A percentile compares a stretch with the other conserved stretches of the same genome.
Evolutionary conservation across 1,140 invertebrate genomes (phyloP).

Genomic region (Drosophila quadrilineata): DNA sequence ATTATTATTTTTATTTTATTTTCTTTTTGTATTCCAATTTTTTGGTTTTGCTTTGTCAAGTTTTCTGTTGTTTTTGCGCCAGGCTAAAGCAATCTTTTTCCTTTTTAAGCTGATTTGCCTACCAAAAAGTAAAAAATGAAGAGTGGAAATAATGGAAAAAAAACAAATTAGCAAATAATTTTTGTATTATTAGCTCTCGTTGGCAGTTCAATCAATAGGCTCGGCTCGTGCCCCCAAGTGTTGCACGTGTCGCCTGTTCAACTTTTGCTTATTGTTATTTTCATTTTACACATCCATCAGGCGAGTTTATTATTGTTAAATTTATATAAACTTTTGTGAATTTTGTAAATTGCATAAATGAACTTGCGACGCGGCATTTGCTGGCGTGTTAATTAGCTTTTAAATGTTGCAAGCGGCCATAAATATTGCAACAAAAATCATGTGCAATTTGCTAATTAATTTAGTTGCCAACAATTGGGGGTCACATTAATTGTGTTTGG

Average conservation of each 20-base stretch:
- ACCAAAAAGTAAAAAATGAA: too few species aligned
- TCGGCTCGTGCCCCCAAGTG: neutral
- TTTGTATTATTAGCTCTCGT: constrained; percentile 63
- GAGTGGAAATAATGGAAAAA: constrained; percentile 30
- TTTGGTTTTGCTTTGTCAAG: constrained; percentile 55
- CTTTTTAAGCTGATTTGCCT: constrained; percentile 62
- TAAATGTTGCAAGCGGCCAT: constrained; percentile 49
- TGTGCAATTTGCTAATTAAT: constrained; percentile 47
- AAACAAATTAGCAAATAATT: constrained; percentile 75
- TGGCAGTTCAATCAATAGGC: constrained; percentile 46
- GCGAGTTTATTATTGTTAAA: constrained; percentile 35
- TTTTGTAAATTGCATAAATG: constrained; percentile 59
- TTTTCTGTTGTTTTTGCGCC: constrained; percentile 43
- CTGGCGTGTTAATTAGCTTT: constrained; percentile 63
- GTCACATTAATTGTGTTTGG: neutral
- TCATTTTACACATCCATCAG: constrained; percentile 60
- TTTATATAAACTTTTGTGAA: constrained; percentile 55
- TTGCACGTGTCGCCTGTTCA: constrained; percentile 52
- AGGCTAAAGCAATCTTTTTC: constrained; percentile 35
- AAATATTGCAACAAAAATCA: constrained; percentile 60
- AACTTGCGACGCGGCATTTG: neutral
- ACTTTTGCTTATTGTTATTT: constrained; percentile 59
- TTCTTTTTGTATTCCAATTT: constrained; percentile 41
- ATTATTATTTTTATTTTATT: constrained; percentile 2
- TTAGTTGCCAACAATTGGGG: constrained; percentile 28